Percentiles rank a stretch among this genome's conserved stretches.
Evolutionary conservation across 2,113 vertebrate genomes (phyloP).

Genomic region (Psammodynastes pulverulentus): DNA sequence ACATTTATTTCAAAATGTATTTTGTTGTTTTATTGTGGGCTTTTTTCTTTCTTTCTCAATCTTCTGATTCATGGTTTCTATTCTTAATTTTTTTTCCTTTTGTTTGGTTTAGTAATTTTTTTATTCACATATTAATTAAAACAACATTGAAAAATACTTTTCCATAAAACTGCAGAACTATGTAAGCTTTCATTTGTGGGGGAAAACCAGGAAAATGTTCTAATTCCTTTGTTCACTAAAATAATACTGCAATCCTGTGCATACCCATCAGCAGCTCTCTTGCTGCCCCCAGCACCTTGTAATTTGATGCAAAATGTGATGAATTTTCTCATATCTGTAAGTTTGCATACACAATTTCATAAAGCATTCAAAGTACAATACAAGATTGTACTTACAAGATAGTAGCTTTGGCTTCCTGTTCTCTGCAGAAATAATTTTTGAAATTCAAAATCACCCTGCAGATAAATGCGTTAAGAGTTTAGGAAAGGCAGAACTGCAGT

Average conservation of each 20-base stretch:
- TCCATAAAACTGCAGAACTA: neutral
- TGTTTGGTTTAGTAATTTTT: neutral
- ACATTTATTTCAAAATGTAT: neutral
- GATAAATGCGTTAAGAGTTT: neutral
- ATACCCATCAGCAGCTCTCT: neutral
- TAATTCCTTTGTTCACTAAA: neutral
- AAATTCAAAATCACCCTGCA: slow-evolving; percentile 40
- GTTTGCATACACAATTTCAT: neutral
- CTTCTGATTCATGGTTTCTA: neutral
- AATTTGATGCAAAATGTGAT: neutral
- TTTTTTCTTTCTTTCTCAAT: neutral
- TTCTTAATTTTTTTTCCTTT: neutral
- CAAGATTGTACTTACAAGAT: neutral
- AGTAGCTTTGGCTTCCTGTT: neutral
- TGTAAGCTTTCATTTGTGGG: neutral
- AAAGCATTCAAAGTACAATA: neutral
- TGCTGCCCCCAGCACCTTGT: neutral
- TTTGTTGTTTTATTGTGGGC: neutral
- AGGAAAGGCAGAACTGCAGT: slow-evolving; percentile 46
- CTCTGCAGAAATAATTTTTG: neutral
- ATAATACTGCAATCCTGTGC: neutral
- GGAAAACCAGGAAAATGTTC: neutral
- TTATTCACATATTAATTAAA: neutral
- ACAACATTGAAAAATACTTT: neutral
- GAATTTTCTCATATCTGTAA: neutral